A percentile compares a stretch with the other conserved stretches of the same genome.
Conservation (phyloP, 2,113 vertebrate genomes). For the Melierax canorus region DNA sequence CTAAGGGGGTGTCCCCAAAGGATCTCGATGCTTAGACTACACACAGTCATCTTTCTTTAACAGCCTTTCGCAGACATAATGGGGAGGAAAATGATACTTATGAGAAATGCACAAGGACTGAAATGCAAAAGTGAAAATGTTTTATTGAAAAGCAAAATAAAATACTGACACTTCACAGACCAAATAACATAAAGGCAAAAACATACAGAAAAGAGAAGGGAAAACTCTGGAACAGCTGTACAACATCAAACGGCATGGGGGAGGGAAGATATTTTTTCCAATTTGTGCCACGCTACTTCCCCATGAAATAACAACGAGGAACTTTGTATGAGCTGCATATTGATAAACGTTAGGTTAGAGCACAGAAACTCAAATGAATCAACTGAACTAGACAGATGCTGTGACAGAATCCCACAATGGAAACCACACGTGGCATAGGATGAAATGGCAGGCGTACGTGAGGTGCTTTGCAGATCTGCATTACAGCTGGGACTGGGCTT, state of each 20-base stretch:
- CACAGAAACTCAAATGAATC: not conserved
- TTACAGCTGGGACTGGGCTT: not conserved
- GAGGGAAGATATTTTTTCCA: not conserved
- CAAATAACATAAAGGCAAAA: slow-evolving; percentile 42
- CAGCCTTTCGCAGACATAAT: not conserved
- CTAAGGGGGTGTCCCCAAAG: not conserved
- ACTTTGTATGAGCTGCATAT: not conserved
- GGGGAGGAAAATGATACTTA: not conserved
- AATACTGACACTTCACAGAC: slow-evolving; percentile 48
- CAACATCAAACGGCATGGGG: not conserved
- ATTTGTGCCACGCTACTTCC: not conserved
- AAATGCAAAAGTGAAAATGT: slow-evolving; percentile 75
- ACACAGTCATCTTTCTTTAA: not conserved
- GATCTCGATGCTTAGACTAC: not conserved
- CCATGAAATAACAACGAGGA: slow-evolving; percentile 13
- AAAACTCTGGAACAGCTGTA: not conserved
- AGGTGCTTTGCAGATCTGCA: not conserved
- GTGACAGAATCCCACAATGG: not conserved
- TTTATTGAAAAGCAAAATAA: slow-evolving; percentile 77
- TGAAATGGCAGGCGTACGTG: not conserved
- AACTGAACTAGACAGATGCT: not conserved
- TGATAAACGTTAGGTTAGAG: slow-evolving; percentile 18
- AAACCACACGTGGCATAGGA: not conserved
- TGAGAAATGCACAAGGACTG: slow-evolving; percentile 44
- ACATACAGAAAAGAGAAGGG: not conserved